These are phyloP conservation scores for Pachyseris speciosa DNA, from an alignment of 64 coral and sea anemone genomes.

Conservation along the genomic window DNA sequence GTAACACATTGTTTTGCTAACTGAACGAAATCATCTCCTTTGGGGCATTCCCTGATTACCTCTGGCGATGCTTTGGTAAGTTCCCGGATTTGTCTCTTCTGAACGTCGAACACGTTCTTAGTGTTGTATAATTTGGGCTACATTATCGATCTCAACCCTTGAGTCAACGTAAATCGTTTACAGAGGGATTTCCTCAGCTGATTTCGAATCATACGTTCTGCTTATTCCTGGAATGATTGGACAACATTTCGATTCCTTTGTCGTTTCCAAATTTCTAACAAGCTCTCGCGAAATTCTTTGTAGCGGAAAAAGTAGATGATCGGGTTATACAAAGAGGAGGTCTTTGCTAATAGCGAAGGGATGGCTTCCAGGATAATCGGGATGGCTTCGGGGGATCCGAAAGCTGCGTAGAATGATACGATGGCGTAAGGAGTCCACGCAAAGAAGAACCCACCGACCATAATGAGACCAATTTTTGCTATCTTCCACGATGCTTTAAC, in stretches of 20 bases:
- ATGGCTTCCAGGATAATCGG: neutral
- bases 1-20: too few species aligned
- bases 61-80: too few species aligned
- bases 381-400: neutral
- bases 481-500: constrained; percentile 53
- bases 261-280: neutral
- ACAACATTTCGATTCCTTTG: constrained; percentile 7
- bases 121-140: too few species aligned
- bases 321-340: constrained; percentile 62
- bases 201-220: neutral
- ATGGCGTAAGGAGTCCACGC: constrained; percentile 79
- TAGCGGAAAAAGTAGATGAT: constrained; percentile 80
- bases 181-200: neutral
- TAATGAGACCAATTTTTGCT: neutral
- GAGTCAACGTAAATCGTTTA: neutral
- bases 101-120: too few species aligned
- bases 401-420: constrained; percentile 58
- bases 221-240: neutral
- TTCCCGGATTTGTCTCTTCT: too few species aligned
- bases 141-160: too few species aligned
- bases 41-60: too few species aligned
- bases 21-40: too few species aligned
- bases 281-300: constrained; percentile 64
- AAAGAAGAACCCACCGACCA: constrained; percentile 58
- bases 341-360: constrained; percentile 70